phyloP scores from a whole-genome alignment of 30 jellyfish, hydroid and myxozoan species.

The Chrysaora quinquecirrha region DNA sequence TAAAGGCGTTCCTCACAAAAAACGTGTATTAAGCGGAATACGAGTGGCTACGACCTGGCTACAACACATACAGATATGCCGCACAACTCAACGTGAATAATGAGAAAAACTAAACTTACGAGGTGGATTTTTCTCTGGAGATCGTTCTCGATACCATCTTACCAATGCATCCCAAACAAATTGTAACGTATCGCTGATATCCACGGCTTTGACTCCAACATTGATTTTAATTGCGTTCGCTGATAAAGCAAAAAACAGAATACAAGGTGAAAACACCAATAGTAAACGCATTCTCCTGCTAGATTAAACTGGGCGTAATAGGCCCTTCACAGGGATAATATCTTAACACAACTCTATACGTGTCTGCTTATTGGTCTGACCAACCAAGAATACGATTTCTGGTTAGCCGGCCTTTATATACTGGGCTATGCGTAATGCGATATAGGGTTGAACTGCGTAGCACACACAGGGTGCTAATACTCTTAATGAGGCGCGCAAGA shows the following conservation, averaged over 20 bases:
- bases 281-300: not conserved
- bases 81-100: too few species aligned
- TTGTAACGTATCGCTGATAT: conserved; percentile 63
- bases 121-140: conserved; percentile 68
- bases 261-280: conserved; percentile 12
- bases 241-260: not conserved
- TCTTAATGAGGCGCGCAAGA: conserved; percentile 50
- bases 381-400: not conserved
- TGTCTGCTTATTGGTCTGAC: conserved; percentile 3
- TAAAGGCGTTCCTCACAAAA: too few species aligned
- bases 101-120: conserved; percentile 30
- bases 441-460: not conserved
- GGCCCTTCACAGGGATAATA: too few species aligned
- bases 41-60: too few species aligned
- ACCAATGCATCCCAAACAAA: conserved; percentile 63
- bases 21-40: too few species aligned
- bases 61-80: too few species aligned
- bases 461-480: conserved; percentile 64
- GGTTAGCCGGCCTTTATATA: conserved; percentile 19
- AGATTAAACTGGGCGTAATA: too few species aligned
- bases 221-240: conserved; percentile 28
- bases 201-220: conserved; percentile 38
- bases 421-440: conserved; percentile 37
- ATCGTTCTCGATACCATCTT: conserved; percentile 56
- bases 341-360: not conserved